These are phyloP conservation scores for Autographa gamma DNA, from an alignment of 2,888 invertebrate genomes.

Conservation along the genomic window DNA sequence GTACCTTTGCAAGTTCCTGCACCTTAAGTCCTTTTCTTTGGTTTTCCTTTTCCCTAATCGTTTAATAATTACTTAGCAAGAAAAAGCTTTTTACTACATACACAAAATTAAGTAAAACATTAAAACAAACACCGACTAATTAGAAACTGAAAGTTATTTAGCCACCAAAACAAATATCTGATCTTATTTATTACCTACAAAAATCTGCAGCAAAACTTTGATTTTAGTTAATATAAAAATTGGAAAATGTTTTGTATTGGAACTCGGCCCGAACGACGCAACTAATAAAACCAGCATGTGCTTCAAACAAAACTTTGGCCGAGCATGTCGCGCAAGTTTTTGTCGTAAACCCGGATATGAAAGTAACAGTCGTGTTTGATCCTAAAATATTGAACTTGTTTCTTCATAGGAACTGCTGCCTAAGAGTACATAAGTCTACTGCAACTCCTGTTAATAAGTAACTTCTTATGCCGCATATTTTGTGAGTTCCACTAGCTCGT, in stretches of 20 bases:
- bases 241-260: constrained; percentile 25
- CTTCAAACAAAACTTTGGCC: constrained; percentile 25
- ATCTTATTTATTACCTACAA: background rate
- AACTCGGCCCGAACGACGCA: constrained; percentile 21
- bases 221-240: background rate
- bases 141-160: no score
- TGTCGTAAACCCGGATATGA: constrained; percentile 21
- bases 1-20: background rate
- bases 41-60: no score
- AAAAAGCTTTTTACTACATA: background rate
- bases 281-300: constrained; percentile 39
- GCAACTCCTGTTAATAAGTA: background rate
- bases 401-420: background rate
- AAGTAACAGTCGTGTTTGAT: constrained; percentile 17
- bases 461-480: background rate
- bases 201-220: background rate
- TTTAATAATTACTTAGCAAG: no score
- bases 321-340: constrained; percentile 33
- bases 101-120: no score
- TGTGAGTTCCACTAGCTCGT: no score
- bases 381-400: background rate
- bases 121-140: no score
- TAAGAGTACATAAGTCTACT: background rate
- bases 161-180: no score
- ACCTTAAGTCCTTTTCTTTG: background rate